Evolutionary conservation across 2,797 vertebrate genomes (phyloP).

Genomic region (Pitangus sulphuratus): DNA sequence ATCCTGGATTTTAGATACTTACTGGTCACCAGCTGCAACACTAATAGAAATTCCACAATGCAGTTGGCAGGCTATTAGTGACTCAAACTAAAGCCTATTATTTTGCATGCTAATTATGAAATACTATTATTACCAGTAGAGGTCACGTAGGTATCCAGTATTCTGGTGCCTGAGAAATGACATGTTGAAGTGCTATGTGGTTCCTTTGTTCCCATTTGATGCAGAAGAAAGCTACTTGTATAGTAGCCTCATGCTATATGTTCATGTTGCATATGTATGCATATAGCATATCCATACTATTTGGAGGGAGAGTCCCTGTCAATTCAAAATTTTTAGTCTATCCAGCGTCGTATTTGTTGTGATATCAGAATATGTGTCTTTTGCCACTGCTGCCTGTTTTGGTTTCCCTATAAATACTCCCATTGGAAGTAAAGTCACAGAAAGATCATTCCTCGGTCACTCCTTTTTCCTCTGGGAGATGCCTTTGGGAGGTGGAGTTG

Average conservation of each 20-base stretch:
- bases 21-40: background rate
- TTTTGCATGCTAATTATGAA: background rate
- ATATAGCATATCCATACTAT: background rate
- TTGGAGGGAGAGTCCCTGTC: background rate
- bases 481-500: background rate
- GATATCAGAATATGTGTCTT: background rate
- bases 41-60: background rate
- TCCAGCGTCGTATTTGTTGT: background rate
- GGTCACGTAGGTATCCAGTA: background rate
- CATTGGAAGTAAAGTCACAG: background rate
- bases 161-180: background rate
- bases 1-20: background rate
- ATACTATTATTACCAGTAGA: background rate
- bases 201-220: background rate
- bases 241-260: background rate
- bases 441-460: background rate
- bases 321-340: background rate
- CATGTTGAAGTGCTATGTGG: background rate
- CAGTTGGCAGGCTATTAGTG: background rate
- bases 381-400: background rate
- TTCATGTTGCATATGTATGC: background rate
- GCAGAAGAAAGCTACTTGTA: background rate
- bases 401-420: background rate
- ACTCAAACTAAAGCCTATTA: background rate
- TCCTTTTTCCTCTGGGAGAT: background rate